phyloP scores from a whole-genome alignment of 2,797 vertebrate genomes.

The Octomys mimax region DNA sequence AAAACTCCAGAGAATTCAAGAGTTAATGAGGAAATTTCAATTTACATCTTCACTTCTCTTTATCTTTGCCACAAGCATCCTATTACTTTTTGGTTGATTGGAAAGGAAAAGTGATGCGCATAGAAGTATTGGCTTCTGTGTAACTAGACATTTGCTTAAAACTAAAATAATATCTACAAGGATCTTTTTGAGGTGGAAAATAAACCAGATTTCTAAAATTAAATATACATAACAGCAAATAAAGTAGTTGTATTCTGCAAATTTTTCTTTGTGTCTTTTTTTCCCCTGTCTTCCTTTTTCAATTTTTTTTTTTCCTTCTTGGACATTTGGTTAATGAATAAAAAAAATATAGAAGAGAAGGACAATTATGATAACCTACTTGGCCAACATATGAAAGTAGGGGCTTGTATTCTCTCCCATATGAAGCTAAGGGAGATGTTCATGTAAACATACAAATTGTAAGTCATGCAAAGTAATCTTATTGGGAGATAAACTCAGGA shows the following conservation, averaged over 20 bases:
- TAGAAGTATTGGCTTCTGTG: background rate
- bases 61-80: background rate
- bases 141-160: slow-evolving; percentile 8
- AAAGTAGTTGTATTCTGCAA: background rate
- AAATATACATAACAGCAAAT: slow-evolving; percentile 15
- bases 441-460: background rate
- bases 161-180: background rate
- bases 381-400: background rate
- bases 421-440: background rate
- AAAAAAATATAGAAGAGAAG: background rate
- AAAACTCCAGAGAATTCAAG: background rate
- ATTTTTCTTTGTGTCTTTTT: background rate
- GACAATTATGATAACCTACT: background rate
- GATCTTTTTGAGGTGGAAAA: background rate
- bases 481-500: background rate
- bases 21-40: background rate
- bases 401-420: background rate
- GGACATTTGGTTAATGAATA: slow-evolving; percentile 35
- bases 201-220: background rate
- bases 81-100: background rate
- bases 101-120: background rate
- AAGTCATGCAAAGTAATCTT: background rate
- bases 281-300: rapidly evolving
- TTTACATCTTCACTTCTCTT: background rate
- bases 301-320: background rate